These are phyloP conservation scores for Cyprinodon variegatus DNA, from an alignment of 2,113 vertebrate genomes.

Conservation along the genomic window DNA sequence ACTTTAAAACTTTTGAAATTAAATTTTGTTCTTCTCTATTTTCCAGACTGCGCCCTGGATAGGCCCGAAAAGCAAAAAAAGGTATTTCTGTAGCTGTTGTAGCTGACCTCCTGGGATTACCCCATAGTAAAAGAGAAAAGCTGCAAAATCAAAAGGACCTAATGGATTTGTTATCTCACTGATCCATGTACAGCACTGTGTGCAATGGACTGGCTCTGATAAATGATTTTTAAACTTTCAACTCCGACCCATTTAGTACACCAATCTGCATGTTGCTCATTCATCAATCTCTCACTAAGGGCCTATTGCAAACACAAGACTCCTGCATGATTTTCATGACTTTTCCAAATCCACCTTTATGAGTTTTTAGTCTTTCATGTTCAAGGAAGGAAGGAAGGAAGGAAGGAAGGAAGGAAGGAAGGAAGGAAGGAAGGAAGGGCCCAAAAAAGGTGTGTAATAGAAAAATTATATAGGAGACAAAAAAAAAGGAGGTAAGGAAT, in stretches of 20 bases:
- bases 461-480: no score
- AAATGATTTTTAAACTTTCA: conserved; percentile 33
- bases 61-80: no score
- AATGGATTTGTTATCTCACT: conserved; percentile 66
- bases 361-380: background rate
- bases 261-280: conserved; percentile 23
- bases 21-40: no score
- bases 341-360: background rate
- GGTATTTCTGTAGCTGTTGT: conserved; percentile 13
- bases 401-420: no score
- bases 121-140: conserved; percentile 30
- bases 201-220: conserved; percentile 2
- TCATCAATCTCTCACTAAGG: conserved; percentile 49
- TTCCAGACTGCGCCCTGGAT: no score
- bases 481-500: no score
- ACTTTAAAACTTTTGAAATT: no score
- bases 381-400: background rate
- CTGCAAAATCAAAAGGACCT: conserved; percentile 34
- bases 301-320: conserved; percentile 6
- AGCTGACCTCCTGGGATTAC: conserved; percentile 1
- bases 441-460: no score
- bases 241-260: conserved; percentile 13
- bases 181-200: conserved; percentile 40
- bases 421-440: no score
- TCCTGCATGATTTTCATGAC: background rate